Percentiles rank a stretch among this genome's conserved stretches.
phyloP scores from a whole-genome alignment of 2,888 invertebrate genomes.

The Hirudinaria manillensis region DNA sequence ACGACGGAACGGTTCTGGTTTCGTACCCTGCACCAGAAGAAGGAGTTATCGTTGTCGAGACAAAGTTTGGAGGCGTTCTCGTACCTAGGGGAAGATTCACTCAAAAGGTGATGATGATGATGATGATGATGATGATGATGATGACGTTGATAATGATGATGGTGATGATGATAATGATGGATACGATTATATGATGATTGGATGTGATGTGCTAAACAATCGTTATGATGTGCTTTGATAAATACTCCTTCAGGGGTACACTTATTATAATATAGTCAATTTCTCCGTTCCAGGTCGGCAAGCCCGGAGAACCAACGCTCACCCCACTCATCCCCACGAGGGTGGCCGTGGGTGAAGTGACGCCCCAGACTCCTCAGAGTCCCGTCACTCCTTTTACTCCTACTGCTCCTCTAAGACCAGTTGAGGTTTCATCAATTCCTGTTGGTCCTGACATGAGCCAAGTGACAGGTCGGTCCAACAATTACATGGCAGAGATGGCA shows the following conservation, averaged over 20 bases:
- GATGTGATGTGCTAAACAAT: too few relatives aligned
- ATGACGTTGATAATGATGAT: too few relatives aligned
- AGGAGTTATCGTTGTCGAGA: constrained; percentile 29
- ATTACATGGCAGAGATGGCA: too few relatives aligned
- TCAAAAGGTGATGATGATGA: constrained; percentile 22
- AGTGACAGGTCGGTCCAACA: constrained; percentile 26
- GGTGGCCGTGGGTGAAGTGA: not conserved
- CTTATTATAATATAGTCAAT: not conserved
- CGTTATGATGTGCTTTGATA: too few relatives aligned
- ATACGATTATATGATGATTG: not conserved
- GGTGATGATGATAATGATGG: not conserved
- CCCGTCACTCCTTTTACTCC: constrained; percentile 23
- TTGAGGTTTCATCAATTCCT: constrained; percentile 31
- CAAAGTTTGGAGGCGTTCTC: constrained; percentile 34
- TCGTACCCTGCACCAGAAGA: constrained; percentile 30
- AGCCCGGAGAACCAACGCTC: constrained; percentile 17
- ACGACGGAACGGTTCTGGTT: constrained; percentile 34
- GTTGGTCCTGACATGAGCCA: constrained; percentile 29
- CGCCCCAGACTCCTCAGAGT: not conserved
- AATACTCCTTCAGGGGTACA: too few relatives aligned
- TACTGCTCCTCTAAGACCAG: constrained; percentile 6
- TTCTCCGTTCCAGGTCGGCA: constrained; percentile 18
- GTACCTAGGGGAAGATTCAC: constrained; percentile 33
- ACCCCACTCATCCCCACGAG: not conserved
- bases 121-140: too few relatives aligned